Evolutionary conservation across 2,797 vertebrate species (phyloP).

Genomic region (Enteromius treurensis): DNA sequence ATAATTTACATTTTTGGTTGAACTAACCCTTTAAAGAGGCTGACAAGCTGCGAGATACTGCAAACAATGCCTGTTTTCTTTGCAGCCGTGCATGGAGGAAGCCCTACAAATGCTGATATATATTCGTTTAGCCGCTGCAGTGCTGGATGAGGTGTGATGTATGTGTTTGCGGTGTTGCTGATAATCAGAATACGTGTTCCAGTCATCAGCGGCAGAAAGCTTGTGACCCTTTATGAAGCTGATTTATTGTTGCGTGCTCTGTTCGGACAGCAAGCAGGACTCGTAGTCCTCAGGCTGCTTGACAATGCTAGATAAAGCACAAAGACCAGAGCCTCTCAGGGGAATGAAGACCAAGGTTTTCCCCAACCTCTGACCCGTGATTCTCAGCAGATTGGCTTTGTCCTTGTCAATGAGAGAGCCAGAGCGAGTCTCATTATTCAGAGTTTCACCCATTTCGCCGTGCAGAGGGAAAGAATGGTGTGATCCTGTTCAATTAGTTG

Average conservation of each 20-base stretch:
- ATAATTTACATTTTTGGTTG: too few relatives aligned
- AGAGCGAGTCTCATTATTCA: constrained; percentile 61
- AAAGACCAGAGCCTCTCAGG: constrained; percentile 69
- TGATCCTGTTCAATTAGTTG: constrained; percentile 50
- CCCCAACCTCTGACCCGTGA: constrained; percentile 73
- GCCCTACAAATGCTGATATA: constrained; percentile 5
- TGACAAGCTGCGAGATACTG: constrained; percentile 1
- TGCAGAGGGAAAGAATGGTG: constrained; percentile 40
- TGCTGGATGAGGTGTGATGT: constrained; percentile 63
- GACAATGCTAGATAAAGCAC: constrained; percentile 79
- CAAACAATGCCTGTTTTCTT: constrained; percentile 17
- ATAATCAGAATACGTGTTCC: constrained; percentile 73
- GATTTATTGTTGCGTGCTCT: constrained; percentile 76
- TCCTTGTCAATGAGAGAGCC: constrained; percentile 75
- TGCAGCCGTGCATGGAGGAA: constrained; percentile 20
- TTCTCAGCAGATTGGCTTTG: constrained; percentile 81
- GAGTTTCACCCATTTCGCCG: constrained; percentile 41
- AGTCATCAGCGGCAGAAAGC: constrained; percentile 72
- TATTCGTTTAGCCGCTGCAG: constrained; percentile 20
- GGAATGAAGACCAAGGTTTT: constrained; percentile 74
- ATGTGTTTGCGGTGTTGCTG: constrained; percentile 70
- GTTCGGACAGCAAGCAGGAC: constrained; percentile 75
- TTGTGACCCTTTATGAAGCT: constrained; percentile 74
- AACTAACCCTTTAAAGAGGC: background rate
- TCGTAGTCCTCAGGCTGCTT: constrained; percentile 65